Conservation (phyloP, 2,888 invertebrate species). For the Disparrhopalites patrizii region DNA sequence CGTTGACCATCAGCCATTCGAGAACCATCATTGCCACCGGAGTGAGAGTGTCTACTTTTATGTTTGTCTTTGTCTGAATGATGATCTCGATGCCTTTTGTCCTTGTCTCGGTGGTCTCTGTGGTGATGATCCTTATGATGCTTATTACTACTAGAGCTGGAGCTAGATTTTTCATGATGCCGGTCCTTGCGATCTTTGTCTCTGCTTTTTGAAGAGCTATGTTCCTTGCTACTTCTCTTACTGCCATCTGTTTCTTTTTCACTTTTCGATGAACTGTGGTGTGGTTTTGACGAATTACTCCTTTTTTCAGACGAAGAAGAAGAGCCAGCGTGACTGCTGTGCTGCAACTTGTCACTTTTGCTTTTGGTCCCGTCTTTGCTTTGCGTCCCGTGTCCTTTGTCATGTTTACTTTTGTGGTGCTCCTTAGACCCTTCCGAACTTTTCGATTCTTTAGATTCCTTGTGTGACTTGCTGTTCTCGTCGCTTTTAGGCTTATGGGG, state of each 20-base stretch:
- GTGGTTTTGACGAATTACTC: constrained; percentile 20
- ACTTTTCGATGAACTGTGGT: constrained; percentile 25
- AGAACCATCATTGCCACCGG: too few relatives aligned
- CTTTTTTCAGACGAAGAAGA: constrained; percentile 20
- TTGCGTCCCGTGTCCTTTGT: constrained; percentile 18
- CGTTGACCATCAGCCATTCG: too few relatives aligned
- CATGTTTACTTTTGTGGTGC: constrained; percentile 17
- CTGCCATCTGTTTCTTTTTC: constrained; percentile 13
- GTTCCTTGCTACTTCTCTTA: not conserved
- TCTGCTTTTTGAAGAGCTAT: constrained; percentile 4
- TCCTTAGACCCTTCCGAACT: constrained; percentile 17
- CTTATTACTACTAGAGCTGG: not conserved
- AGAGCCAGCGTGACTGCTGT: constrained; percentile 14
- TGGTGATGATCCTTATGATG: constrained; percentile 25
- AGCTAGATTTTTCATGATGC: constrained; percentile 20
- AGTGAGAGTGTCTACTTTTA: constrained; percentile 23
- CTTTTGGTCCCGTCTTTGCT: constrained; percentile 22
- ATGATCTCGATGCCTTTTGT: constrained; percentile 16
- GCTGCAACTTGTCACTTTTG: constrained; percentile 24
- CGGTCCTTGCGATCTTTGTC: constrained; percentile 25
- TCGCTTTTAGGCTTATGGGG: not conserved
- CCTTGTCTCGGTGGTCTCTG: constrained; percentile 19
- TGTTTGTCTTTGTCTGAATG: constrained; percentile 22
- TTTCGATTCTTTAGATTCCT: constrained; percentile 23
- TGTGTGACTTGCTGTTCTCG: constrained; percentile 15